phyloP scores from a whole-genome alignment of 1,140 invertebrate genomes.

The Trichonephila inaurata region DNA sequence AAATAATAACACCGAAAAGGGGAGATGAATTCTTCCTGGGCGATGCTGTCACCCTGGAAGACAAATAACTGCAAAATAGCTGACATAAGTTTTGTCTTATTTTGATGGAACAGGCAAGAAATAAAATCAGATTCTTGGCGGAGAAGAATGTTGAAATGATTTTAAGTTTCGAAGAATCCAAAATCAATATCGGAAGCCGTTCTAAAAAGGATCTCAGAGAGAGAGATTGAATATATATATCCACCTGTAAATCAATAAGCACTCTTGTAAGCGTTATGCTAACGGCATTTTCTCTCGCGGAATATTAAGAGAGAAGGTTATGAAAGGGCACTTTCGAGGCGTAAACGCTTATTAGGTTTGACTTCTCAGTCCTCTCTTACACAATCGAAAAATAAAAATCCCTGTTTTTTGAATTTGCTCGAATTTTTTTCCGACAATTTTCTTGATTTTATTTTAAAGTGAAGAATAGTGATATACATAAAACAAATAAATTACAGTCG shows the following conservation, averaged over 20 bases:
- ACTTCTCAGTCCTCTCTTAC: not conserved
- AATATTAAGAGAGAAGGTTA: not conserved
- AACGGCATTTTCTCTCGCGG: not conserved
- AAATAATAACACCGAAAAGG: not conserved
- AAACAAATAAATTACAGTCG: too few species aligned
- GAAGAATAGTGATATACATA: too few species aligned
- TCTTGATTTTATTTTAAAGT: too few species aligned
- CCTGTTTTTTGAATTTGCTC: too few species aligned
- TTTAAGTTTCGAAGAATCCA: conserved; percentile 1
- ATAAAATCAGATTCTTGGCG: conserved; percentile 17
- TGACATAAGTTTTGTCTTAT: conserved; percentile 71
- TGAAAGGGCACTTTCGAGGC: not conserved
- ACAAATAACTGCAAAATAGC: conserved; percentile 75
- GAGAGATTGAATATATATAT: too few species aligned
- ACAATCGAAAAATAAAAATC: too few species aligned
- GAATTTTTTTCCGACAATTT: too few species aligned
- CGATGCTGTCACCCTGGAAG: conserved; percentile 50
- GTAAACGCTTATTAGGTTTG: not conserved
- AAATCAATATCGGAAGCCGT: not conserved
- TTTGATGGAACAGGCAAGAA: conserved; percentile 58
- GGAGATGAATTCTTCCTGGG: conserved; percentile 4
- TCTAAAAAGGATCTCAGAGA: not conserved
- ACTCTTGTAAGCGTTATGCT: not conserved
- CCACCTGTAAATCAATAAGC: not conserved
- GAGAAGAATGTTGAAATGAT: conserved; percentile 9